phyloP scores from a whole-genome alignment of 1,140 invertebrate genomes.

The Meloidogyne hapla region DNA sequence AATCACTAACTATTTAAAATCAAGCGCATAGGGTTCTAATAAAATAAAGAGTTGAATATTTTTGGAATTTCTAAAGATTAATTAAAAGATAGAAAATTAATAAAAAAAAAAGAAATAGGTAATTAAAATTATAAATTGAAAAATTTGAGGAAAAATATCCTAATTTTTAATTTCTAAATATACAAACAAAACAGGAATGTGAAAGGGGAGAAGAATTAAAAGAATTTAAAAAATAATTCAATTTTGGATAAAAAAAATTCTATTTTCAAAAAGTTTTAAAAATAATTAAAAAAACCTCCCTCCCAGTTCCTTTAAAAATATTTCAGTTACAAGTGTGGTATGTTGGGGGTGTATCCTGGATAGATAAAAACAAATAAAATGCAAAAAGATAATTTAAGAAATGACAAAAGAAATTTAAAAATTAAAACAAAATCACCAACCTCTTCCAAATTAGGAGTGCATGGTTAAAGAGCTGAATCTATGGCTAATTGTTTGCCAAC shows the following conservation, averaged over 20 bases:
- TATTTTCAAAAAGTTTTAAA: too few species aligned
- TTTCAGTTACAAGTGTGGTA: neutral
- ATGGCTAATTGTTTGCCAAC: constrained; percentile 55
- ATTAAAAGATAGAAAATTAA: neutral
- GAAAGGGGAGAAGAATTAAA: neutral
- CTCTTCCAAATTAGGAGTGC: constrained; percentile 26
- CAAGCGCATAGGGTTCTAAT: too few species aligned
- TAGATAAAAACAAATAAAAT: too few species aligned
- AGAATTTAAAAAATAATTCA: neutral
- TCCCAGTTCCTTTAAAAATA: neutral
- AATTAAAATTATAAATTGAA: too few species aligned
- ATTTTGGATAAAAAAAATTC: too few species aligned
- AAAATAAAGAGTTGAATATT: too few species aligned
- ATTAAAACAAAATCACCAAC: neutral
- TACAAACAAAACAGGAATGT: neutral
- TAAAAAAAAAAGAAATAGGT: neutral
- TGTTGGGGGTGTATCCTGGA: too few species aligned
- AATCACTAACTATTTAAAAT: too few species aligned
- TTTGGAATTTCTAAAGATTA: too few species aligned
- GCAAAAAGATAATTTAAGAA: neutral
- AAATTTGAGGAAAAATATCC: neutral
- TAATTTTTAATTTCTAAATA: neutral
- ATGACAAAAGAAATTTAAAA: neutral
- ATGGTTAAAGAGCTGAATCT: constrained; percentile 52
- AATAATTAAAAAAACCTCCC: neutral